Evolutionary conservation across 37 sponge, comb jelly and placozoan genomes (phyloP), one percentile per base, ranked within the genome.

Genomic region (Aphrocallistes beatrix): DNA sequence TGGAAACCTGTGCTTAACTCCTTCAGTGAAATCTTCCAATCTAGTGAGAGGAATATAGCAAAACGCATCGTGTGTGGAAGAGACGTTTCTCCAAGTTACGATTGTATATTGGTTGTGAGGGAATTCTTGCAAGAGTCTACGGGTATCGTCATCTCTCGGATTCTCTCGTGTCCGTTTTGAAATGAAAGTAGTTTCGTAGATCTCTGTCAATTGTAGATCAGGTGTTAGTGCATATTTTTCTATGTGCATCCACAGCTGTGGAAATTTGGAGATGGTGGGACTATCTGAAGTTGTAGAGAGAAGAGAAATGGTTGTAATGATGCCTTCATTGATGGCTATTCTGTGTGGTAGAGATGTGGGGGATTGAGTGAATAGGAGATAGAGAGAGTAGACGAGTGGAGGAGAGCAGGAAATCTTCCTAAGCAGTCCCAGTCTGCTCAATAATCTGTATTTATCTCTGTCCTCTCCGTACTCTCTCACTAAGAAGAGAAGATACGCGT

Each of bases 251-350:
- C 75, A 60, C 25, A 60, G 75, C 75, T 60, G 32, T 3, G 75
- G 75, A 30, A 60, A 60, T 3, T 60, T 19, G 6, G 75, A 60
- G 21, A 60, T 60, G 34, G 8, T 19, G 3, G 75, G 3, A 6
- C 34, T 6, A 60, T 13, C 17, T 30, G 34, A 8, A 6, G 25
- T 19, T 3, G 1, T 13, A 60, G 25, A 8, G 32, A 60, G 75
- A 3, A 60, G 34, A 28, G 75, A 3, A 32, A 60, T 28, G 6
- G 75, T 60, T 32, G 75, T 60, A 6, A 60, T 3, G 6, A 60
- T 3, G 32, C 75, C 75, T 60, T 60, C 75, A 13, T 60, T 60
- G n/a, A 60, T 60, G 75, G 75, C 75, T 60, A 60, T 28, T 60
- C 75, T 60, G 34, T 60, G 75, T 32, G 75, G 75, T 3, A 60